phyloP scores from a whole-genome alignment of 2,113 vertebrate genomes.

The Orcinus orca region DNA sequence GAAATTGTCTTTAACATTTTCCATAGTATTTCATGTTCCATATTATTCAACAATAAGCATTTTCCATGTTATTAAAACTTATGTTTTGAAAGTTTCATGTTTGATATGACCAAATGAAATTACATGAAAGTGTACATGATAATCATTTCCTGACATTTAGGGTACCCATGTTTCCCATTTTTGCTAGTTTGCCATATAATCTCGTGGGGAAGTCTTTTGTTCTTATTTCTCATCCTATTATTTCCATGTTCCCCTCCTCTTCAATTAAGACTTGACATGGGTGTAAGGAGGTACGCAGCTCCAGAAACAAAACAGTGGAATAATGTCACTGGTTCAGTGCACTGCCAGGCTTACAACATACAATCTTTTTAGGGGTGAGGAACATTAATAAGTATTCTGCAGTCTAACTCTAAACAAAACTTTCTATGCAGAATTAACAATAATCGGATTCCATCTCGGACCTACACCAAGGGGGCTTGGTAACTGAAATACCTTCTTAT shows the following conservation, averaged over 20 bases:
- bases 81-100: neutral
- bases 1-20: neutral
- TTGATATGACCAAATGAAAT: neutral
- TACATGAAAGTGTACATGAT: neutral
- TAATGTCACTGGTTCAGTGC: neutral
- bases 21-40: neutral
- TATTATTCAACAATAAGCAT: neutral
- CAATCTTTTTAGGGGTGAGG: neutral
- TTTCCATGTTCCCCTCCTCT: neutral
- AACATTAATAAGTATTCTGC: neutral
- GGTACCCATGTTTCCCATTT: neutral
- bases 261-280: neutral
- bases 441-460: neutral
- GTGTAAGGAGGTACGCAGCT: neutral
- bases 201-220: neutral
- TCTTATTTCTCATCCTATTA: neutral
- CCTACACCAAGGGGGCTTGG: neutral
- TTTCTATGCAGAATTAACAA: neutral
- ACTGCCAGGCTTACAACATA: neutral
- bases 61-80: neutral
- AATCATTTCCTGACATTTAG: neutral
- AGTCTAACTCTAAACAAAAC: neutral
- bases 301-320: neutral
- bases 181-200: neutral
- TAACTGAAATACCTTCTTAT: neutral